phyloP scores from a whole-genome alignment of 2,888 invertebrate species.

The Cepaea hortensis region DNA sequence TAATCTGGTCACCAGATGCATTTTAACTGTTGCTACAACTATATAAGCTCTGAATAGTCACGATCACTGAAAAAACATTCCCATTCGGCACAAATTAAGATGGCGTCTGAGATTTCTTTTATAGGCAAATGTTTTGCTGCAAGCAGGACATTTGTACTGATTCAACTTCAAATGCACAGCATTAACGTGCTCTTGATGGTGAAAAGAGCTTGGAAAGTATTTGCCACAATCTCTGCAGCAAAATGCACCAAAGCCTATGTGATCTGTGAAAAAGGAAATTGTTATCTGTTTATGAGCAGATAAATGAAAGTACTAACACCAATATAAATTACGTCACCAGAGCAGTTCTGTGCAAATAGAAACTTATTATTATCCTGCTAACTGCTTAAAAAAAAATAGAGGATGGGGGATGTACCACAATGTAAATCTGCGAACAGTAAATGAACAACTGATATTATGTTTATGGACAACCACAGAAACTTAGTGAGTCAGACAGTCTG shows the following conservation, averaged over 20 bases:
- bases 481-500: no score
- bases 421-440: no score
- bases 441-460: no score
- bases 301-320: background rate
- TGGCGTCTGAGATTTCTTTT: conserved; percentile 40
- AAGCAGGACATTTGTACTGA: conserved; percentile 23
- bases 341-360: no score
- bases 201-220: conserved; percentile 31
- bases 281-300: conserved; percentile 8
- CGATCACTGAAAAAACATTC: background rate
- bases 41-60: no score
- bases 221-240: conserved; percentile 35
- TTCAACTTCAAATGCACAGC: conserved; percentile 30
- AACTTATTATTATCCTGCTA: no score
- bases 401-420: no score
- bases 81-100: conserved; percentile 8
- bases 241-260: conserved; percentile 13
- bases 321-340: background rate
- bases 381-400: no score
- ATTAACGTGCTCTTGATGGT: conserved; percentile 36
- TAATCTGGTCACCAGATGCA: no score
- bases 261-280: conserved; percentile 43
- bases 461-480: no score
- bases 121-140: conserved; percentile 33
- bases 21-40: background rate